Base-by-base conservation (phyloP, 2,797 vertebrate genomes). In the Hippocampus kuda region DNA sequence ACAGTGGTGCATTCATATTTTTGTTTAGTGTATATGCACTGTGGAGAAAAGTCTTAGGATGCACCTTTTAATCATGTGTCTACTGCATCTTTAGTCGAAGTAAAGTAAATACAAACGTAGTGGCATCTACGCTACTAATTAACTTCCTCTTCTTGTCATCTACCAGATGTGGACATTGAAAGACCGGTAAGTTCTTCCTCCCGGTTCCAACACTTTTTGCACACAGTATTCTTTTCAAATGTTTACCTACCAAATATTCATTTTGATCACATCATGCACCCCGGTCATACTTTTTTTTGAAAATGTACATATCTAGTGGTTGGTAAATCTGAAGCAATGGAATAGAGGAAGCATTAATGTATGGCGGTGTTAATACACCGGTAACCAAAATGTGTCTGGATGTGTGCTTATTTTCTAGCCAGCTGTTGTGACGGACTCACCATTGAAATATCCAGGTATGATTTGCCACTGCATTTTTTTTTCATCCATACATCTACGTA, bases 391-490 rank as follows among this genome's bases (percentile, higher is more conserved):
- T 69, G 6, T 54, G 51, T 51, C 76, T 72, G 79, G 34, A 80
- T 27, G 30, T 68, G 16, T 63, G 27, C 46, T 85, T 83, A 70
- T 84, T 84, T 87, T 83, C 69, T 57, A 92, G 90, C 83, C 87
- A 72, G 67, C 80, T 69, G 78, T 80, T 86, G 88, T 84, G 82
- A 91, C 89, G 24, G 87, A 89, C 41, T 80, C 87, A 76, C 85
- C 87, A 2, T 65, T 69, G 34, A 83, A 80, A 41, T 73, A 86
- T 83, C 82, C 87, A 90, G 91, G 91, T 92, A 91, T 71, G 67
- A 57, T 66, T 68, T 46, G 48, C 20, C 41, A 46, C 24, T 4
- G 12, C n/a, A 8, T 38, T 38, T 42, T n/a, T 34, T 49, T 57
- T 3, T 22, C 49, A 22, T 51, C 20, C 44, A 66, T 13, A 66